Base-by-base conservation (phyloP, 1,140 invertebrate genomes). In the Dryas iulia region DNA sequence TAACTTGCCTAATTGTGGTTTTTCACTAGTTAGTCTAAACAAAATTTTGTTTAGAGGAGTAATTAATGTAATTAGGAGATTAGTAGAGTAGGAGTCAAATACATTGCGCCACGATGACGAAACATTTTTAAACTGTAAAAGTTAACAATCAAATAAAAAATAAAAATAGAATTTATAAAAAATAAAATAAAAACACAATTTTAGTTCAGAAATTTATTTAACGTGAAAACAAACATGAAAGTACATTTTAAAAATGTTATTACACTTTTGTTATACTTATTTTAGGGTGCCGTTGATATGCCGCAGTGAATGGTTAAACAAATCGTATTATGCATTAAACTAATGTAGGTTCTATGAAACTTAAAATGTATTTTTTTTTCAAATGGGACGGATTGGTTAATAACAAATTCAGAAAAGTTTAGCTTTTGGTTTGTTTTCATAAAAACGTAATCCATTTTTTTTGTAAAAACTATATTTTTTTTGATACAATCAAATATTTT, bases 201-300 rank as follows among this genome's bases (percentile, higher is more conserved):
- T 59, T 35, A 70, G 28, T 39, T 60, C 54, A 70, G 21, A 71
- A 83, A 71, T 88, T 89, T 87, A 89, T 83, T 90, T 77, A 86
- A 82, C 71, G 72, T 82, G 78, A 87, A 86, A 86, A 86, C 79
- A 85, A 84, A 83, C 83, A 89, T 89, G 88, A 86, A 87, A 84
- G 73, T 89, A 87, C 86, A 88, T 87, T 87, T 86, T 83, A 71
- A 62, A 79, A 82, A 87, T 87, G 81, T 79, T 84, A 78, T 82
- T 83, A 89, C 82, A 83, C 76, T 77, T 78, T 77, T 65, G 68
- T 65, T 70, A 69, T 59, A 30, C 73, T 83, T 82, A 84, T 81
- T 81, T 78, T 77, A 77, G 70, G 73, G 86, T 89, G 86, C 84
- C 64, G 61, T 71, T 83, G 78, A 83, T 82, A 88, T 86, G 82